Percentiles rank a stretch among this genome's conserved stretches.
phyloP scores from a whole-genome alignment of 2,113 vertebrate species.

The Merops nubicus region DNA sequence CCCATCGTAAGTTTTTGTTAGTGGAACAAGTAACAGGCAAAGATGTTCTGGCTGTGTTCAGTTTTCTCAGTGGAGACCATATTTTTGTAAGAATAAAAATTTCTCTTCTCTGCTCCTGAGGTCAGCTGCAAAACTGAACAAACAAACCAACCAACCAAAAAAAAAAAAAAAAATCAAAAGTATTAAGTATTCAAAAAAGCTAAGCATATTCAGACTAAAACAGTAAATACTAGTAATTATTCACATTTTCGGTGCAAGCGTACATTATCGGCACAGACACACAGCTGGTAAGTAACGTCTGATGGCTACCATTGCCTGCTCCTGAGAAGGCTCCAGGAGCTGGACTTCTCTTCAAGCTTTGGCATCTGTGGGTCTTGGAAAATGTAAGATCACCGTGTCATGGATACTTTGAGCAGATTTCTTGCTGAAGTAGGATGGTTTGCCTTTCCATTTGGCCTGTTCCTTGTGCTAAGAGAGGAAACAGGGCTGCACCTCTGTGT shows the following conservation, averaged over 20 bases:
- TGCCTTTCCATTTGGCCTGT: not conserved
- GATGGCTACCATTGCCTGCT: not conserved
- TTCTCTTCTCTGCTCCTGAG: not conserved
- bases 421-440: not conserved
- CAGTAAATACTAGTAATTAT: not conserved
- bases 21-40: not conserved
- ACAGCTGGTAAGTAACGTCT: accelerated
- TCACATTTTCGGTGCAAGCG: not conserved
- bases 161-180: accelerated
- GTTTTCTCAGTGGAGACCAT: not conserved
- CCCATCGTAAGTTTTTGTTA: accelerated
- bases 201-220: not conserved
- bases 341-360: not conserved
- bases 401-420: not conserved
- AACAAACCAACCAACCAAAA: too few relatives aligned
- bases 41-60: not conserved
- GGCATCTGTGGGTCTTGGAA: not conserved
- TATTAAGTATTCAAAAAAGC: not conserved
- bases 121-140: not conserved
- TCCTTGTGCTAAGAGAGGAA: not conserved
- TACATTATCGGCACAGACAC: accelerated
- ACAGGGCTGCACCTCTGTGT: accelerated
- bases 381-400: not conserved
- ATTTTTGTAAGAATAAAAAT: not conserved
- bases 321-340: not conserved